These are phyloP conservation scores for Eurytoma adleriae DNA, from an alignment of 2,888 invertebrate genomes.

Conservation along the genomic window DNA sequence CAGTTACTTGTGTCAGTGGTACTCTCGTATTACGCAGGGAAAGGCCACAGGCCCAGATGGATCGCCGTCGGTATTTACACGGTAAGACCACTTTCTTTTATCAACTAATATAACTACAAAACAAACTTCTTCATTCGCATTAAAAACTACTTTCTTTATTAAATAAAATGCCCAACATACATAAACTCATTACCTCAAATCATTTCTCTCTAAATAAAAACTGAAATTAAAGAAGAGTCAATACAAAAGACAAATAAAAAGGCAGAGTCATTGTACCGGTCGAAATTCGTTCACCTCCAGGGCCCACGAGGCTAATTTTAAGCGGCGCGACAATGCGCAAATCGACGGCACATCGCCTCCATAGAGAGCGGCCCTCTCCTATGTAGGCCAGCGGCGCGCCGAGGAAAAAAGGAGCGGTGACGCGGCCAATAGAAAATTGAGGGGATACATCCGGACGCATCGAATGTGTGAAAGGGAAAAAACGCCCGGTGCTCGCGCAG, in stretches of 20 bases:
- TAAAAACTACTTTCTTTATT: too few species aligned
- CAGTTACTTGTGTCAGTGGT: constrained; percentile 82
- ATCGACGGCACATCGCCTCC: not conserved
- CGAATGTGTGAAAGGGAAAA: too few species aligned
- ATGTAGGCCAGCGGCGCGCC: not conserved
- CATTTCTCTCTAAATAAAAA: not conserved
- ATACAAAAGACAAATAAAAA: too few species aligned
- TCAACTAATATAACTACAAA: too few species aligned
- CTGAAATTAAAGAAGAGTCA: not conserved
- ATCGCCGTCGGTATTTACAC: constrained; percentile 80
- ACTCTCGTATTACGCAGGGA: constrained; percentile 84
- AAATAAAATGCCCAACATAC: too few species aligned
- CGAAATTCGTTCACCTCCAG: not conserved
- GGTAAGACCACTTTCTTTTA: constrained; percentile 63
- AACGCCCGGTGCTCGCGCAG: not conserved
- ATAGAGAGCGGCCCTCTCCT: not conserved
- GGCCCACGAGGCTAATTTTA: constrained; percentile 6
- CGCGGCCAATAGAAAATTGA: not conserved
- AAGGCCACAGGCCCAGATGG: constrained; percentile 85
- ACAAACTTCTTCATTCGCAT: not conserved
- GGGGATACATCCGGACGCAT: too few species aligned
- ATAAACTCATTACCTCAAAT: not conserved
- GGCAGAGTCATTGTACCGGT: not conserved
- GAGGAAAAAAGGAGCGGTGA: constrained; percentile 15
- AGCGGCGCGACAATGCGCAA: constrained; percentile 4